These are phyloP conservation scores for Hydrolagus colliei DNA, from an alignment of 2,797 vertebrate species.

Conservation along the genomic window DNA sequence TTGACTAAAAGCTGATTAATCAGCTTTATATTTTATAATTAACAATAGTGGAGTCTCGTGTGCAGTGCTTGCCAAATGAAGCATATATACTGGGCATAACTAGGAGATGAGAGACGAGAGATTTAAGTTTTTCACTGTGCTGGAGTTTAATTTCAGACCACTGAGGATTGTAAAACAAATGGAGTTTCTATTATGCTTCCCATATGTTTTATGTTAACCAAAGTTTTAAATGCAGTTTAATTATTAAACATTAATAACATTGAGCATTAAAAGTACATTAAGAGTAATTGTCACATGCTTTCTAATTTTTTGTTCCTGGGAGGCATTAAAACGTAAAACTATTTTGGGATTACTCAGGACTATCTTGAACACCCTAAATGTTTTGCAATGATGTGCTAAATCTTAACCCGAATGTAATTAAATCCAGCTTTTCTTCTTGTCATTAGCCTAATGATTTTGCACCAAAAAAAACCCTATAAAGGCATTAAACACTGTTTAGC, in stretches of 20 bases:
- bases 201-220: neutral
- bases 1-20: slow-evolving; percentile 23
- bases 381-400: slow-evolving; percentile 31
- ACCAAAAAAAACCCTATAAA: slow-evolving; percentile 28
- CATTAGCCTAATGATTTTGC: slow-evolving; percentile 31
- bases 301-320: slow-evolving; percentile 23
- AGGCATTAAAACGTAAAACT: slow-evolving; percentile 13
- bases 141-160: neutral
- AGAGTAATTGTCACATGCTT: neutral
- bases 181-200: neutral
- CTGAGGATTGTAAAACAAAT: neutral
- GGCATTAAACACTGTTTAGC: slow-evolving; percentile 26
- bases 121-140: neutral
- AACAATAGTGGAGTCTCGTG: neutral
- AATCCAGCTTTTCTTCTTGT: slow-evolving; percentile 26
- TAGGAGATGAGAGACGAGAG: neutral
- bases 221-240: neutral
- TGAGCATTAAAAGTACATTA: slow-evolving; percentile 25
- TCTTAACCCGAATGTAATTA: slow-evolving; percentile 31
- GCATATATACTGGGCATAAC: neutral
- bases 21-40: neutral
- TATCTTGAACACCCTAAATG: slow-evolving; percentile 24
- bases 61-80: neutral
- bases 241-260: slow-evolving; percentile 22
- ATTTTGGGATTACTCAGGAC: neutral